A percentile compares a stretch with the other conserved stretches of the same genome.
Conservation (phyloP, 1,140 invertebrate genomes). For the Dinothrombium tinctorium region DNA sequence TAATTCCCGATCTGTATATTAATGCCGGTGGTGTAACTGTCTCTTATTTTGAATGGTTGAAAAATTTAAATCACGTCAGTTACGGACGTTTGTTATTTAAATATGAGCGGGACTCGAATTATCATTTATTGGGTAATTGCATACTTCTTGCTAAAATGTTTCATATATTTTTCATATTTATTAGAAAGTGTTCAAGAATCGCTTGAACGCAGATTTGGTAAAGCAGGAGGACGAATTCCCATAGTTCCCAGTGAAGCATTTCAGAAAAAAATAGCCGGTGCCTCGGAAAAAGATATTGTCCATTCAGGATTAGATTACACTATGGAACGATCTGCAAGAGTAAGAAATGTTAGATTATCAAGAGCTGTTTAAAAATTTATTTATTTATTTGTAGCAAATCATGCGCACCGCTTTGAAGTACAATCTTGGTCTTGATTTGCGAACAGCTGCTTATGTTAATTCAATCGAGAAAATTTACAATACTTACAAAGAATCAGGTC, state of each 20-base stretch:
- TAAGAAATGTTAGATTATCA: constrained; percentile 17
- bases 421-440: constrained; percentile 85
- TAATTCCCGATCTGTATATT: constrained; percentile 89
- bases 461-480: constrained; percentile 97
- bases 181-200: constrained; percentile 95
- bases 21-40: constrained; percentile 99
- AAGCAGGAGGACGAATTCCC: constrained; percentile 75
- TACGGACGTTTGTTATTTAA: constrained; percentile 97
- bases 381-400: constrained; percentile 46
- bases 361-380: constrained; percentile 10
- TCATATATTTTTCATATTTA: constrained; percentile 4
- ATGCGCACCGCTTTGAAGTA: constrained; percentile 93
- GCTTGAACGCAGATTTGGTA: constrained; percentile 82
- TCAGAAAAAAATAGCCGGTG: constrained; percentile 86
- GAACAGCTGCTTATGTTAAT: constrained; percentile 93
- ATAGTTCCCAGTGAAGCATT: constrained; percentile 81
- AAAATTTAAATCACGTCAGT: constrained; percentile 97
- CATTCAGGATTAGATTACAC: constrained; percentile 97
- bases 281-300: constrained; percentile 97
- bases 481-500: constrained; percentile 85
- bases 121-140: constrained; percentile 67
- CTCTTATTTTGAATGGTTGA: constrained; percentile 99
- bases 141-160: constrained; percentile 6
- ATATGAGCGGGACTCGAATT: constrained; percentile 94
- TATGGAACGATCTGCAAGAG: constrained; percentile 72